These are phyloP conservation scores for Helicoverpa assulta DNA, from an alignment of 2,888 invertebrate genomes.

Conservation along the genomic window DNA sequence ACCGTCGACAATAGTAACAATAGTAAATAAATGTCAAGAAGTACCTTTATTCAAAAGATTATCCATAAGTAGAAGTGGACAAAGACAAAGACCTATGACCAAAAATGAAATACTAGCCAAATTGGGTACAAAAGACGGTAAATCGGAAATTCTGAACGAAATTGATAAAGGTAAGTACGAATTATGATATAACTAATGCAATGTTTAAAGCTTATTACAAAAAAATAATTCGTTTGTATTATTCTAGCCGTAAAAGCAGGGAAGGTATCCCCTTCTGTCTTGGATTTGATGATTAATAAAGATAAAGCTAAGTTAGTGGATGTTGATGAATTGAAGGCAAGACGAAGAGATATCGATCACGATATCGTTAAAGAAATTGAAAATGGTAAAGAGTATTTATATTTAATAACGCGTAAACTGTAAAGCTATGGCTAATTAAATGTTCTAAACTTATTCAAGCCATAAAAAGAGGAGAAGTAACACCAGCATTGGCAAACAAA, in stretches of 20 bases:
- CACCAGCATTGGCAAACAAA: background rate
- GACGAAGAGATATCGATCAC: background rate
- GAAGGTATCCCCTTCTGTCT: slow-evolving; percentile 28
- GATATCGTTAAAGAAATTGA: slow-evolving; percentile 19
- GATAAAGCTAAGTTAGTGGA: background rate
- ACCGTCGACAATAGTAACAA: slow-evolving; percentile 27
- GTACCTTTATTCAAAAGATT: background rate
- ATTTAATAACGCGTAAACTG: background rate
- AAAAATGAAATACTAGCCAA: slow-evolving; percentile 30
- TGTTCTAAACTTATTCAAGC: background rate
- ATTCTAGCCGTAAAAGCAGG: slow-evolving; percentile 29
- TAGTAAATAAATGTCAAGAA: slow-evolving; percentile 22
- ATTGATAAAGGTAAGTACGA: slow-evolving; percentile 29
- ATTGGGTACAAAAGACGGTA: slow-evolving; percentile 26
- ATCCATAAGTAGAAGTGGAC: background rate
- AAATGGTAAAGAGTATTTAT: slow-evolving; percentile 12
- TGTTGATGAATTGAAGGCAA: background rate
- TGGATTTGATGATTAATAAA: slow-evolving; percentile 30
- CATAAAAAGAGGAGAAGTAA: background rate
- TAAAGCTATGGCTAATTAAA: background rate
- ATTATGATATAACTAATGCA: background rate
- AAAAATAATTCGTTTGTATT: background rate
- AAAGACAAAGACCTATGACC: background rate
- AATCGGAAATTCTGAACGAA: slow-evolving; percentile 23
- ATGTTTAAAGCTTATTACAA: background rate